A percentile compares a stretch with the other conserved stretches of the same genome.
phyloP scores from a whole-genome alignment of 2,888 invertebrate species.

The Abrostola triplasia region DNA sequence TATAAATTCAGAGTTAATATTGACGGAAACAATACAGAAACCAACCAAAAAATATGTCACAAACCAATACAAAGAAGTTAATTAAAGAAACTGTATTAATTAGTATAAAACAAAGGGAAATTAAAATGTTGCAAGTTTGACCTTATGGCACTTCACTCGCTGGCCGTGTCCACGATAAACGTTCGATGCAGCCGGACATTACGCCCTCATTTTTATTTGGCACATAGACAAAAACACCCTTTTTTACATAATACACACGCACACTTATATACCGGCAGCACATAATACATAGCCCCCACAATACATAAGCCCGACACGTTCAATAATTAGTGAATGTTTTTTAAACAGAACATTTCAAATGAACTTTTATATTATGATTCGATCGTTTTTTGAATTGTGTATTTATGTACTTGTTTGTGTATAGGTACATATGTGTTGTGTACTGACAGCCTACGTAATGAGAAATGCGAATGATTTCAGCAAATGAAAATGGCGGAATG shows the following conservation, averaged over 20 bases:
- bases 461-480: constrained; percentile 31
- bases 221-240: constrained; percentile 87
- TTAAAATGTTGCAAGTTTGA: not conserved
- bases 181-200: constrained; percentile 84
- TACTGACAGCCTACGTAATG: constrained; percentile 37
- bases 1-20: too few relatives aligned
- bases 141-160: constrained; percentile 61
- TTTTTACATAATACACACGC: constrained; percentile 80
- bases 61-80: not conserved
- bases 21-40: too few relatives aligned
- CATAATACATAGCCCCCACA: constrained; percentile 62
- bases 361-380: constrained; percentile 81
- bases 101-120: not conserved
- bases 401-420: constrained; percentile 54
- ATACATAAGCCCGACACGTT: constrained; percentile 72
- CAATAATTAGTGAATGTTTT: constrained; percentile 86
- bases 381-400: constrained; percentile 72
- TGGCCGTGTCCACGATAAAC: constrained; percentile 75
- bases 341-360: constrained; percentile 85
- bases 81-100: not conserved
- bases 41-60: too few relatives aligned
- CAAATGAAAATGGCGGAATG: constrained; percentile 4
- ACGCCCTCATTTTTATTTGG: constrained; percentile 88
- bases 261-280: constrained; percentile 56
- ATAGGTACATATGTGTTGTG: constrained; percentile 17